Evolutionary conservation across 2,113 vertebrate genomes (phyloP), one percentile per base, ranked within the genome.

Genomic region (Ochotona princeps): DNA sequence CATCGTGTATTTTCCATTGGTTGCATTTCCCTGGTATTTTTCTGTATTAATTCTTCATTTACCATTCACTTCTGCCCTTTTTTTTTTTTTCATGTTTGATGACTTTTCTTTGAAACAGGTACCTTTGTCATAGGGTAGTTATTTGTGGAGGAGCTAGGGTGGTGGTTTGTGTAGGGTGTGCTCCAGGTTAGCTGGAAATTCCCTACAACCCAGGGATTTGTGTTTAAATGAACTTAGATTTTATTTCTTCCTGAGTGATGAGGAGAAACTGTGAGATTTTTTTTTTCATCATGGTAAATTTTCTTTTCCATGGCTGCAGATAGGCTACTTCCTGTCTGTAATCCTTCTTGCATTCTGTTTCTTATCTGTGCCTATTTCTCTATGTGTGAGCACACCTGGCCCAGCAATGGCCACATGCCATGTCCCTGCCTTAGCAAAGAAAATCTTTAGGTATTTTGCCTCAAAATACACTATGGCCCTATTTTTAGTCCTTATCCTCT

Each of bases 321-420:
- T 1, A 38, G 20, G 1, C 5, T 26, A 1, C 18, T 12, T 67
- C 44, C 38, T 51, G n/a, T 18, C 1, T 18, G 17, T 32, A 51
- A 70, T 38, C 5, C 4, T 18, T n/a, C 8, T 2, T 4, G 0
- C 25, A 54, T 63, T 44, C 60, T 21, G 6, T 26, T 18, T 3
- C 8, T 4, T 14, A 28, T 7, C 23, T 28, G 28, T n/a, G 8
- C 66, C 63, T 32, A 32, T 57, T 57, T 57, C 18, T 57, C 2
- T 4, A 23, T 17, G 44, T 67, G 3, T 1, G 8, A 25, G 38
- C 10, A 44, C 3, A 25, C 30, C 21, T 1, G 23, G 67, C 32
- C 49, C 6, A 0, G 2, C 0, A 18, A 35, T 69, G 10, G 7
- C 14, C 47, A 17, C 26, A 0, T 0, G 2, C 2, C 7, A 7